phyloP scores from a whole-genome alignment of 2,888 invertebrate species.

The Saturnia japonica region DNA sequence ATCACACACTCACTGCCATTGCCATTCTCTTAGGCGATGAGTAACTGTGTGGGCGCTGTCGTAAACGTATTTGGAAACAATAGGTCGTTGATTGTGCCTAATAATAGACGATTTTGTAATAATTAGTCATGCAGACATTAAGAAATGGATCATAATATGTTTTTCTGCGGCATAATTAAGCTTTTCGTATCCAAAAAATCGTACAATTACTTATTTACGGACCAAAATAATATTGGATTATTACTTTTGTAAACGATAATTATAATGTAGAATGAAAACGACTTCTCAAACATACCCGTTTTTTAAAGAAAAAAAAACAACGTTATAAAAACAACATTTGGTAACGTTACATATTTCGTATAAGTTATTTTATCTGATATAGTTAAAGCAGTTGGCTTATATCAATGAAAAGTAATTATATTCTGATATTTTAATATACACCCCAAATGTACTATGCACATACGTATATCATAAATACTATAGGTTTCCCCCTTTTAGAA shows the following conservation, averaged over 20 bases:
- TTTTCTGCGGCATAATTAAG: background rate
- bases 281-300: no score
- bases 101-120: conserved; percentile 23
- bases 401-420: no score
- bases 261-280: no score
- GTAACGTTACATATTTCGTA: no score
- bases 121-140: conserved; percentile 18
- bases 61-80: conserved; percentile 57
- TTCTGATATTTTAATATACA: background rate
- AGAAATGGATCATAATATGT: background rate
- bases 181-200: background rate
- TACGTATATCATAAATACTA: conserved; percentile 27
- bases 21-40: conserved; percentile 48
- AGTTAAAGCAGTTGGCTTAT: no score
- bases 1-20: conserved; percentile 25
- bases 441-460: background rate
- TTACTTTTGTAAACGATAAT: no score
- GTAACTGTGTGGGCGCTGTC: conserved; percentile 52
- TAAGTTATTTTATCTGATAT: no score
- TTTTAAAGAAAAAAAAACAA: no score
- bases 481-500: conserved; percentile 43
- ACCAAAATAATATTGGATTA: background rate
- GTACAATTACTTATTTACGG: background rate
- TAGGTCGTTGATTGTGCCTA: conserved; percentile 47
- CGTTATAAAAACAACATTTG: no score